Base-by-base conservation (phyloP, 2,113 vertebrate genomes). In the Perca schrenkii region DNA sequence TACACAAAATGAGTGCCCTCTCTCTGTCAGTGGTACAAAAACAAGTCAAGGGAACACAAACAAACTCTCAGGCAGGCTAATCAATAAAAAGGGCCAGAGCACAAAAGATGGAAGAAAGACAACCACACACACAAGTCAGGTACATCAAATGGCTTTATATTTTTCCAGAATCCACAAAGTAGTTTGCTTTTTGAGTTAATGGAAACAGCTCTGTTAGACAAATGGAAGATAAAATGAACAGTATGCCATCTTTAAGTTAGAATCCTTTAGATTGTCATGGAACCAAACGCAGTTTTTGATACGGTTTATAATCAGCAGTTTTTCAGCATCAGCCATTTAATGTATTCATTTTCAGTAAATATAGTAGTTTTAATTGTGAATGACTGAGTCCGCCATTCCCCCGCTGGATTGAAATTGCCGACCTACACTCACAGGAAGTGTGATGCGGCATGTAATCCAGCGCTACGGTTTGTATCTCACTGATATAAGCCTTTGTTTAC, bases 11-110 rank as follows among this genome's bases (percentile, higher is more conserved):
- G 8, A 85, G 70, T 69, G 72, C 21, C 12, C 82, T 66, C n/a
- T 66, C n/a, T 78, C 74, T 64, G 78, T 79, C 70, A 52, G 82
- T 36, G 74, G 64, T 71, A 52, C 71, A 85, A 74, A 88, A 88
- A 79, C 72, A 88, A 92, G 89, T 53, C 54, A 61, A 36, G 57
- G 3, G 80, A 90, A 86, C 89, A 89, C 86, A 88, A 85, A 72
- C 63, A 82, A 28, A 64, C 64, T 66, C 67, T 80, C 61, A 79
- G 82, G 66, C 63, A 7, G 82, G 70, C 40, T 84, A 61, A 93
- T 90, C 87, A 79, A 94, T 92, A 89, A 56, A n/a, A 50, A 74
- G 36, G 74, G 72, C 52, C 63, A 72, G 68, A 80, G 79, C 72
- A 79, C 69, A 80, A 19, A 36, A 36, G 4, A 61, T 6, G 28